A percentile compares a stretch with the other conserved stretches of the same genome.
Evolutionary conservation across 2,797 vertebrate genomes (phyloP).

Genomic region (Lagorchestes hirsutus): DNA sequence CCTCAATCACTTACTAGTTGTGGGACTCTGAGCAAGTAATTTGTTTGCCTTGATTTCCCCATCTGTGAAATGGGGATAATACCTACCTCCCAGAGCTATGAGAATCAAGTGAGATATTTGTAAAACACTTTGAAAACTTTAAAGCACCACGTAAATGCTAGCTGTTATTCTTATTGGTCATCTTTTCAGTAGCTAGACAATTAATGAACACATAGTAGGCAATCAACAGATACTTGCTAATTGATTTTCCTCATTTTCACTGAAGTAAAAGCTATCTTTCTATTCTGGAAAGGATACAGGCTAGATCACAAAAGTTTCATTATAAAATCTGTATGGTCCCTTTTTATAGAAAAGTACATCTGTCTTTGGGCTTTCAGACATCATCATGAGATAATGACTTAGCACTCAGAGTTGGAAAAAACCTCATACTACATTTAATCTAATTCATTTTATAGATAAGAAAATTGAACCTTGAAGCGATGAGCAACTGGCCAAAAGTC

Average conservation of each 20-base stretch:
- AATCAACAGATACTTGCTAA: neutral
- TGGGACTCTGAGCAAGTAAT: neutral
- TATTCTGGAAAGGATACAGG: neutral
- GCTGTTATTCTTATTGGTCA: neutral
- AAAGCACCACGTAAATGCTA: neutral
- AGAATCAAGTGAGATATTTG: neutral
- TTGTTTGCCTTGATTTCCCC: neutral
- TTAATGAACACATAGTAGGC: neutral
- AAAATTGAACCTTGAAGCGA: neutral
- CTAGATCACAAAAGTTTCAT: neutral
- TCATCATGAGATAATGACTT: neutral
- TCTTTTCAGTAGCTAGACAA: neutral
- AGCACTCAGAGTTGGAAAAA: neutral
- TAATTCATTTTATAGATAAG: neutral
- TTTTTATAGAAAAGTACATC: slow-evolving; percentile 11
- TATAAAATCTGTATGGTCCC: neutral
- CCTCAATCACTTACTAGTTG: neutral
- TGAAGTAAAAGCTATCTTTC: neutral
- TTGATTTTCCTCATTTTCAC: neutral
- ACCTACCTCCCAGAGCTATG: neutral
- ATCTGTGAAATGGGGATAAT: neutral
- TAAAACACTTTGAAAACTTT: neutral
- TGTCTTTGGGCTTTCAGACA: slow-evolving; percentile 5
- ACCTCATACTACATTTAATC: neutral
- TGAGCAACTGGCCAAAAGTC: neutral